Base-by-base conservation (phyloP, 2,888 invertebrate genomes). In the Amblyteles armatorius region DNA sequence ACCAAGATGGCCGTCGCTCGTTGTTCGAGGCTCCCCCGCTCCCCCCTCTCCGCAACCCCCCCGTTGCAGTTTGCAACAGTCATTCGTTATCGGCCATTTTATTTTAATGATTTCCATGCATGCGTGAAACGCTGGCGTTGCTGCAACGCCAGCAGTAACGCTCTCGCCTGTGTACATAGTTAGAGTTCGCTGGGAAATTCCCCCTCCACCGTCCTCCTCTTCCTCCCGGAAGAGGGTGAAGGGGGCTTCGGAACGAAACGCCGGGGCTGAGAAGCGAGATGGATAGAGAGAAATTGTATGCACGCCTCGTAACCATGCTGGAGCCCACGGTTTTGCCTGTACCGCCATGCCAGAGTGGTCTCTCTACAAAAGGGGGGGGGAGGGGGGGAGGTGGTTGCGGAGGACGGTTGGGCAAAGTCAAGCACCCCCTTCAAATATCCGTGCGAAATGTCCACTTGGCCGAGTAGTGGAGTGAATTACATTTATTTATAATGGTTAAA, bases 51-150 rank as follows among this genome's bases (percentile, higher is more conserved):
- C 50, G 67, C 83, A 63, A 55, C 63, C 50, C 69, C 48, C 69
- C 22, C 74, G 9, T 26, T 26, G 26, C 90, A 91, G 90, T 92
- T 92, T 92, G 90, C 92, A 92, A 92, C 93, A 93, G 93, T 94
- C 94, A 94, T 94, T 94, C 92, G 93, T 93, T 93, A 93, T 93
- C 93, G 92, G 93, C 93, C 93, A 94, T 94, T 94, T 94, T 94
- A 94, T 93, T 94, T 94, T 94, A 93, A 94, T 94, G 93, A 94
- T 94, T 94, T 93, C 91, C 93, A 93, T 93, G 93, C 93, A 93
- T 93, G 93, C 93, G 93, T 93, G 93, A 93, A 93, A 93, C 93
- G 92, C 89, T 91, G 91, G 84, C 78, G 84, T 67, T 82, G 72
- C 71, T 52, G 71, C 65, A 40, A 48, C 69, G 29, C 50, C 29